A percentile compares a stretch with the other conserved stretches of the same genome.
Evolutionary conservation across 1,140 invertebrate genomes (phyloP).

Genomic region (Tribolium madens): DNA sequence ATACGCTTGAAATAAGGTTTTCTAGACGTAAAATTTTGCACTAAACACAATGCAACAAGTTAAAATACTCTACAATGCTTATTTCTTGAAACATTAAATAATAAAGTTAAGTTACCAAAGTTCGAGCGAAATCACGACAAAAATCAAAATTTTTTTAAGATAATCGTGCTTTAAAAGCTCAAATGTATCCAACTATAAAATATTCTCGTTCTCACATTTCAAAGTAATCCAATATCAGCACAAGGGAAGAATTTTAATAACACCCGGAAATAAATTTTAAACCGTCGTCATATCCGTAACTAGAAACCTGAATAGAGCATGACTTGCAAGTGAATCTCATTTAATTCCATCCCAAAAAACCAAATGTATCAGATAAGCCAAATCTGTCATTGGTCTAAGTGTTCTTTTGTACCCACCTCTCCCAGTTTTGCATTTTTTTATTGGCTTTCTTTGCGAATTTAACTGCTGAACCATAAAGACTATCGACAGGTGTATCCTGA

Average conservation of each 20-base stretch:
- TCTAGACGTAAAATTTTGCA: too few relatives aligned
- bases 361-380: constrained; percentile 17
- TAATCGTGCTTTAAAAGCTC: not conserved
- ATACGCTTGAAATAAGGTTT: too few relatives aligned
- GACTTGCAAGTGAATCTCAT: constrained; percentile 13
- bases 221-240: not conserved
- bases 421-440: constrained; percentile 1
- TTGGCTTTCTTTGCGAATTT: constrained; percentile 17
- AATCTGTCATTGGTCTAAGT: constrained; percentile 13
- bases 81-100: too few relatives aligned
- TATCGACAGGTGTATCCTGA: constrained; percentile 12
- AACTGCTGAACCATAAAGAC: constrained; percentile 10
- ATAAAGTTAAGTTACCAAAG: too few relatives aligned
- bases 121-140: too few relatives aligned
- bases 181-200: not conserved
- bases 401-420: constrained; percentile 9
- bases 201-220: constrained; percentile 1
- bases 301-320: not conserved
- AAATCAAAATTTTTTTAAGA: too few relatives aligned
- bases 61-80: too few relatives aligned
- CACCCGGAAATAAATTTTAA: constrained; percentile 33
- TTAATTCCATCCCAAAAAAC: constrained; percentile 14
- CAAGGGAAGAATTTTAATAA: constrained; percentile 17
- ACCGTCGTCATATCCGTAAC: not conserved
- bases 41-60: too few relatives aligned